These are phyloP conservation scores for Amphiduros pacificus DNA, from an alignment of 2,888 invertebrate genomes.

Conservation along the genomic window DNA sequence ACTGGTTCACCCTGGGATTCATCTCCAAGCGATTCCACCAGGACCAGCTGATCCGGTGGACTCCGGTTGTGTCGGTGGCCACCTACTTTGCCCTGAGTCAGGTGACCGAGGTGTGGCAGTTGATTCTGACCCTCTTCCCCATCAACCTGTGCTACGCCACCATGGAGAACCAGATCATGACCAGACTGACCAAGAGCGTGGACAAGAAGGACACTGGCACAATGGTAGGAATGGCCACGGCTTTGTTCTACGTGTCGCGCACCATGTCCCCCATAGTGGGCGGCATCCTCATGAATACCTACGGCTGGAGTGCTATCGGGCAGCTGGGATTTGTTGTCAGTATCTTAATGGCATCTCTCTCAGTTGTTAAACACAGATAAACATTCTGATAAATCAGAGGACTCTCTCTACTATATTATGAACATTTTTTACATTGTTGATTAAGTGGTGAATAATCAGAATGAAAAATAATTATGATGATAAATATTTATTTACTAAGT, in stretches of 20 bases:
- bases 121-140: not conserved
- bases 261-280: constrained; percentile 1
- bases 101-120: not conserved
- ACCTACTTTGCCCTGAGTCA: too few relatives aligned
- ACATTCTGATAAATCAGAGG: too few relatives aligned
- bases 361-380: not conserved
- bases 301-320: constrained; percentile 3
- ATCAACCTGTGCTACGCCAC: not conserved
- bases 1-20: too few relatives aligned
- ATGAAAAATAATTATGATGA: too few relatives aligned
- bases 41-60: too few relatives aligned
- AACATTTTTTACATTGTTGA: too few relatives aligned
- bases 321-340: not conserved
- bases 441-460: too few relatives aligned
- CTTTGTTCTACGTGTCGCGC: not conserved
- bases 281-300: not conserved
- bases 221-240: constrained; percentile 1
- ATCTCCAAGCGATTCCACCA: too few relatives aligned
- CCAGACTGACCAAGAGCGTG: constrained; percentile 1
- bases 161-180: constrained; percentile 9
- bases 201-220: constrained; percentile 1
- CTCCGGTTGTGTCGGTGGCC: too few relatives aligned
- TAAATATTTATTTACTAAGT: too few relatives aligned
- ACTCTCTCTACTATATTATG: too few relatives aligned
- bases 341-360: not conserved